Evolutionary conservation across 2,113 vertebrate species (phyloP).

Genomic region (Eurypyga helias): DNA sequence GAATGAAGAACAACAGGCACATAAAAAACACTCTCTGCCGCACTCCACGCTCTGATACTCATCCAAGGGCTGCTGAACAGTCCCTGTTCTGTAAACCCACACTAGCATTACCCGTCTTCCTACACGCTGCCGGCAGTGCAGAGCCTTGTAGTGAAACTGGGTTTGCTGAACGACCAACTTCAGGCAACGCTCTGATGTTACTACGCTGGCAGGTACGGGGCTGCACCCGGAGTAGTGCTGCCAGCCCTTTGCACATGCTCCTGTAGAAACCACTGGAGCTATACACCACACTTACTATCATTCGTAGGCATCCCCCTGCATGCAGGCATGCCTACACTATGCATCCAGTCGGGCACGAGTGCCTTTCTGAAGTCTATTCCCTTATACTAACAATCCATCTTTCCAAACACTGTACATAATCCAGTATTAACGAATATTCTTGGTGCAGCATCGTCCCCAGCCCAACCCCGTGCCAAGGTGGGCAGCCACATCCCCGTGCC

Average conservation of each 20-base stretch:
- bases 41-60: accelerated
- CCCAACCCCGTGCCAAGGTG: accelerated
- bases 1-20: neutral
- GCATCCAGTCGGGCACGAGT: accelerated
- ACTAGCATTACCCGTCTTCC: accelerated
- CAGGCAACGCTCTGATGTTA: accelerated
- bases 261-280: accelerated
- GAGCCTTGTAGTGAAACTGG: neutral
- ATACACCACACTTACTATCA: accelerated
- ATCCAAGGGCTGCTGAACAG: neutral
- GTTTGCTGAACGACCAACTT: accelerated
- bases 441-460: accelerated
- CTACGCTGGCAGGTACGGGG: accelerated
- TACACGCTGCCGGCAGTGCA: accelerated
- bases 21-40: neutral
- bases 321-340: accelerated
- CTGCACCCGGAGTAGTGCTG: accelerated
- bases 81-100: neutral
- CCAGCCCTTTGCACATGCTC: accelerated
- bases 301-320: neutral
- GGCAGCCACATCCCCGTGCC: neutral
- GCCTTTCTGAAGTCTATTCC: neutral
- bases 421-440: accelerated
- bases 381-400: accelerated
- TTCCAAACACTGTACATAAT: accelerated